Evolutionary conservation across 1,140 invertebrate genomes (phyloP).

Genomic region (Ylistrum balloti): DNA sequence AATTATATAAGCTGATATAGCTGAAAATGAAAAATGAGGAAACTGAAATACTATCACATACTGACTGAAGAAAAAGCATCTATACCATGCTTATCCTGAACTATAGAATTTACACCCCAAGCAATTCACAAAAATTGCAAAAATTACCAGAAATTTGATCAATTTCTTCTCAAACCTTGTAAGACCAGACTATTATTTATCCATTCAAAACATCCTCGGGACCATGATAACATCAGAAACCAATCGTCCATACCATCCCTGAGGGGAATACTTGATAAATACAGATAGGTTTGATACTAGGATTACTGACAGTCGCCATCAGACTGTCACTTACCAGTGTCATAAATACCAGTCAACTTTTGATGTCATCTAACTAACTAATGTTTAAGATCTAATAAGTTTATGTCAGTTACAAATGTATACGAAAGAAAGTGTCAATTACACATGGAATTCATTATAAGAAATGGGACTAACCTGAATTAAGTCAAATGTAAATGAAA

Average conservation of each 20-base stretch:
- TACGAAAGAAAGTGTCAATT: no score
- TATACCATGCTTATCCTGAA: no score
- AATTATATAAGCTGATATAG: no score
- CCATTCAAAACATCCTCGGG: constrained; percentile 21
- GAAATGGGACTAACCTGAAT: no score
- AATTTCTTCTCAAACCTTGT: not conserved
- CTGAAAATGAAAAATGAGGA: no score
- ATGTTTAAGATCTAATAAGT: no score
- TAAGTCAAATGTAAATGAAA: no score
- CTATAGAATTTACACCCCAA: not conserved
- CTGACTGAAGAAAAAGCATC: no score
- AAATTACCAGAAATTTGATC: not conserved
- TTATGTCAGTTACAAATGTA: no score
- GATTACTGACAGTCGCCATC: not conserved
- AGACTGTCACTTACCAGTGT: not conserved
- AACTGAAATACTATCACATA: no score
- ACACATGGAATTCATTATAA: no score
- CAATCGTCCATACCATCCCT: not conserved
- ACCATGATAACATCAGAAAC: not conserved
- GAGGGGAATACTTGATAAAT: not conserved
- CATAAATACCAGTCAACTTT: not conserved
- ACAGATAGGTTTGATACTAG: not conserved
- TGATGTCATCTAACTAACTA: no score
- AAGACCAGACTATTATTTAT: not conserved
- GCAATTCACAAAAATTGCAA: not conserved